Percentiles rank a stretch among this genome's conserved stretches.
These are phyloP conservation scores for Leistus spinibarbis DNA, from an alignment of 2,888 invertebrate species.

Conservation along the genomic window DNA sequence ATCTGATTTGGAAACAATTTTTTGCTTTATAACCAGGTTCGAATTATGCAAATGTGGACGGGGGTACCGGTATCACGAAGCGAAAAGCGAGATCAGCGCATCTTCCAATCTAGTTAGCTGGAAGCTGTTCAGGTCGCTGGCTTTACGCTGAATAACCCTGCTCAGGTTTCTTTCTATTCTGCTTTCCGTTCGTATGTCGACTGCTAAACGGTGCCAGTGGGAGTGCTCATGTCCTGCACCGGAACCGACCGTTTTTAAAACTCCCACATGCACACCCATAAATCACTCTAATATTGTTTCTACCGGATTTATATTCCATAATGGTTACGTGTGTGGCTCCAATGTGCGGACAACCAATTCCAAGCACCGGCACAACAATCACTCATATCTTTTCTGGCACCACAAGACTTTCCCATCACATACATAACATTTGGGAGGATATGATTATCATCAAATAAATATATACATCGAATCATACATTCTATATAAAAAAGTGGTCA, in stretches of 20 bases:
- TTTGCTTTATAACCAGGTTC: too few relatives aligned
- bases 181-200: background rate
- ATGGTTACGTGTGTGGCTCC: conserved; percentile 12
- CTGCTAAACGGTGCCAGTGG: conserved; percentile 32
- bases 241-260: conserved; percentile 36
- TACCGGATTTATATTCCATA: conserved; percentile 35
- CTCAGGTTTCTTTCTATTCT: background rate
- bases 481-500: too few relatives aligned
- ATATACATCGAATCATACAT: too few relatives aligned
- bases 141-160: too few relatives aligned
- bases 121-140: background rate
- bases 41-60: too few relatives aligned
- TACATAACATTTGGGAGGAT: too few relatives aligned
- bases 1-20: too few relatives aligned
- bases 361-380: conserved; percentile 2
- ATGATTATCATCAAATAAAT: too few relatives aligned
- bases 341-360: background rate
- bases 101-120: background rate
- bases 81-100: too few relatives aligned
- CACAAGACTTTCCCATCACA: too few relatives aligned
- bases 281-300: conserved; percentile 38
- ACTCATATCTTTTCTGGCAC: too few relatives aligned
- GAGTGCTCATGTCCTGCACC: conserved; percentile 36
- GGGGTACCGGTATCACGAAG: too few relatives aligned
- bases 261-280: conserved; percentile 36